Evolutionary conservation across 2,888 invertebrate genomes (phyloP).

Genomic region (Scaptodrosophila latifasciaeformis): DNA sequence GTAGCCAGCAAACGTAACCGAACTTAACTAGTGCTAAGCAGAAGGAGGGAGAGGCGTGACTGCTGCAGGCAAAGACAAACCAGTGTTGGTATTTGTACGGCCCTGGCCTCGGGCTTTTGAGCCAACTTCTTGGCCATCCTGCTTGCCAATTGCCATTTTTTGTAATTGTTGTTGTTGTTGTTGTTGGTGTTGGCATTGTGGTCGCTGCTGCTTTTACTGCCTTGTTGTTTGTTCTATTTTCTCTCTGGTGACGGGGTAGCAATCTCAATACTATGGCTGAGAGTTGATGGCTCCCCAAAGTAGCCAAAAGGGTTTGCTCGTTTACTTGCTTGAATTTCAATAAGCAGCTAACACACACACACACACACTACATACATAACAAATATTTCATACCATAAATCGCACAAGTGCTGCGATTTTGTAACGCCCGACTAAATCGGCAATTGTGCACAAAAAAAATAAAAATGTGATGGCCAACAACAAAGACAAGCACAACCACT

Average conservation of each 20-base stretch:
- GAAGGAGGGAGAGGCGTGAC: conserved; percentile 51
- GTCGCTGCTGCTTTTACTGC: conserved; percentile 32
- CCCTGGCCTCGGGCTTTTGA: conserved; percentile 33
- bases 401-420: conserved; percentile 32
- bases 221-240: conserved; percentile 3
- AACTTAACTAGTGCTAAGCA: too few species aligned
- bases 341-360: conserved; percentile 43
- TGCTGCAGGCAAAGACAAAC: conserved; percentile 46
- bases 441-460: conserved; percentile 32
- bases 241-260: neutral
- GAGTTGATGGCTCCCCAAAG: neutral
- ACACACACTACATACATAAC: too few species aligned
- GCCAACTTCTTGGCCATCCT: neutral
- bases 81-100: conserved; percentile 49
- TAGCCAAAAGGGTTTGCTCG: conserved; percentile 23
- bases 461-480: neutral
- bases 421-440: conserved; percentile 25
- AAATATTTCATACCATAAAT: conserved; percentile 55
- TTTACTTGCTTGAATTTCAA: conserved; percentile 55
- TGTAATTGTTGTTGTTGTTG: neutral
- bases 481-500: conserved; percentile 7
- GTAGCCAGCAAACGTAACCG: conserved; percentile 42
- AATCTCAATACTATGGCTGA: too few species aligned
- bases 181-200: neutral
- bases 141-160: neutral